phyloP scores from a whole-genome alignment of 2,113 vertebrate species.

The Hiodon alosoides region DNA sequence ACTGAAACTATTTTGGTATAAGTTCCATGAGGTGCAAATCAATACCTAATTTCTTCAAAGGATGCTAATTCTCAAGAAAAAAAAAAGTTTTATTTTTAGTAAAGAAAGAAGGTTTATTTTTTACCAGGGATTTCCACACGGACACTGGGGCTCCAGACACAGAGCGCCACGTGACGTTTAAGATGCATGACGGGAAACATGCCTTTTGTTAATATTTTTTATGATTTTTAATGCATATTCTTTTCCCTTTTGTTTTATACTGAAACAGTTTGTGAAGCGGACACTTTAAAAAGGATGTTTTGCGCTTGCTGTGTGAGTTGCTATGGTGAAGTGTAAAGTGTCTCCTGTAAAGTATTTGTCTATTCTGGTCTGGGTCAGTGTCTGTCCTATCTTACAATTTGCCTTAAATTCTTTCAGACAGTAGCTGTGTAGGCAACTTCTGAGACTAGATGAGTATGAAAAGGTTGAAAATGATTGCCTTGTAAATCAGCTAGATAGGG shows the following conservation, averaged over 20 bases:
- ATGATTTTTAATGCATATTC: slow-evolving; percentile 47
- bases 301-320: slow-evolving; percentile 91
- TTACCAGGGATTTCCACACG: slow-evolving; percentile 75
- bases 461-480: slow-evolving; percentile 77
- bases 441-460: slow-evolving; percentile 75
- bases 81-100: slow-evolving; percentile 95
- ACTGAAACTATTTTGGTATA: slow-evolving; percentile 92
- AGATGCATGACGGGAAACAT: slow-evolving; percentile 78
- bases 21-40: slow-evolving; percentile 89
- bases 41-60: slow-evolving; percentile 80
- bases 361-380: slow-evolving; percentile 71
- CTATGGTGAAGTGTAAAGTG: slow-evolving; percentile 80
- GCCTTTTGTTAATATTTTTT: slow-evolving; percentile 76
- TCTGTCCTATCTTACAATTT: slow-evolving; percentile 77
- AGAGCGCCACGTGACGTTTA: slow-evolving; percentile 69
- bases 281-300: slow-evolving; percentile 70
- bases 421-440: slow-evolving; percentile 82
- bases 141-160: slow-evolving; percentile 72
- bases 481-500: slow-evolving; percentile 84
- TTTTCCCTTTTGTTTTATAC: slow-evolving; percentile 60
- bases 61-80: slow-evolving; percentile 74
- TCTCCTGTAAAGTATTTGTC: slow-evolving; percentile 75
- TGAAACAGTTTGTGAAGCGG: slow-evolving; percentile 63
- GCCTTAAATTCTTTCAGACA: slow-evolving; percentile 93
- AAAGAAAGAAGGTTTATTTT: slow-evolving; percentile 77